Conservation (phyloP, 2,113 vertebrate genomes). For the Tachysurus vachellii region DNA sequence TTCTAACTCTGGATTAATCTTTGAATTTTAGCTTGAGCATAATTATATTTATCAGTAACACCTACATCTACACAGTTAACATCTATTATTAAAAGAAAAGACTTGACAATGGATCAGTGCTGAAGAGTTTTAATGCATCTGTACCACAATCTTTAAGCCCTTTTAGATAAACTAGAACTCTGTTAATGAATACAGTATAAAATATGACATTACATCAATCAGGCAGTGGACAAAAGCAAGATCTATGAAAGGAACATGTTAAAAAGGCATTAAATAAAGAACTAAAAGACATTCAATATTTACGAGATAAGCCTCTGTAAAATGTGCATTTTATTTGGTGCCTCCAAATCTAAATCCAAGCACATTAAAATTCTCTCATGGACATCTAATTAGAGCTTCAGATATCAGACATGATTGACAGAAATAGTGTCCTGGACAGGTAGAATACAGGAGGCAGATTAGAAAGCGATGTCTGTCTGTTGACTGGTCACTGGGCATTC, state of each 20-base stretch:
- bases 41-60: not conserved
- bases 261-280: conserved; percentile 33
- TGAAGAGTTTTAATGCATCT: conserved; percentile 23
- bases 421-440: not conserved
- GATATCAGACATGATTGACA: not conserved
- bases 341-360: not conserved
- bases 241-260: not conserved
- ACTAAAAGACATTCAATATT: conserved; percentile 35
- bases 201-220: not conserved
- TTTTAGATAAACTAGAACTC: not conserved
- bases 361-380: conserved; percentile 6
- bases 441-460: not conserved
- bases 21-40: not conserved
- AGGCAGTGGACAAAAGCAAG: not conserved
- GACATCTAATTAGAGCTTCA: not conserved
- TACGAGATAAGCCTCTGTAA: conserved; percentile 18
- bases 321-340: conserved; percentile 28
- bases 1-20: not conserved
- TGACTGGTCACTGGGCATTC: conserved; percentile 63
- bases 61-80: not conserved
- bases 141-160: not conserved
- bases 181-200: conserved; percentile 7
- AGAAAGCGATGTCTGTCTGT: not conserved
- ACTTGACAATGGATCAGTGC: not conserved
- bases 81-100: not conserved